Conservation (phyloP, 2,113 vertebrate species). For the Eulemur macaco region DNA sequence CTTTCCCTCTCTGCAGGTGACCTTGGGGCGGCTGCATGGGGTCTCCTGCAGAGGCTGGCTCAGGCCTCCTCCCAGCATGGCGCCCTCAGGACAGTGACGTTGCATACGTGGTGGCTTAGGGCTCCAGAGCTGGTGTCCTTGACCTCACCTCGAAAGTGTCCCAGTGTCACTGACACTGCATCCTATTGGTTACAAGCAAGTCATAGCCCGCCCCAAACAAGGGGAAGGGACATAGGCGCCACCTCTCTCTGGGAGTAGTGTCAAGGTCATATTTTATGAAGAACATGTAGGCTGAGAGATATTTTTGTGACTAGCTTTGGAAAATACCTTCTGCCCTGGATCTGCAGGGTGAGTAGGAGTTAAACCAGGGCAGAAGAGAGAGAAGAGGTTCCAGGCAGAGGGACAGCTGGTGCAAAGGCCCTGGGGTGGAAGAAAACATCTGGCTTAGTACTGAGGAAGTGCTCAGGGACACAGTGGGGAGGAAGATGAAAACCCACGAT, state of each 20-base stretch:
- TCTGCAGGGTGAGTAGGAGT: not conserved
- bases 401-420: not conserved
- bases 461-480: not conserved
- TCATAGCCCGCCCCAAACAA: not conserved
- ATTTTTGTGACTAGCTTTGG: not conserved
- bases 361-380: not conserved
- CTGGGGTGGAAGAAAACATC: not conserved
- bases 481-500: not conserved
- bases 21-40: not conserved
- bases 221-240: no score
- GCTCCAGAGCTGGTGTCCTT: not conserved
- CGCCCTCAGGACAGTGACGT: not conserved
- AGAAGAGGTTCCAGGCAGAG: not conserved
- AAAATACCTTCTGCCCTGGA: not conserved
- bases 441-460: not conserved
- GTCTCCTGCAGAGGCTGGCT: not conserved
- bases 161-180: not conserved
- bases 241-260: not conserved
- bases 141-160: not conserved
- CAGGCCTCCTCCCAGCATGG: not conserved
- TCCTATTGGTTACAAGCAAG: not conserved
- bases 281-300: not conserved
- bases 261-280: not conserved
- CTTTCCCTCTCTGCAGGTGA: not conserved
- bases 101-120: not conserved